phyloP scores from a whole-genome alignment of 2,113 vertebrate genomes.

The Triplophysa siluroides region DNA sequence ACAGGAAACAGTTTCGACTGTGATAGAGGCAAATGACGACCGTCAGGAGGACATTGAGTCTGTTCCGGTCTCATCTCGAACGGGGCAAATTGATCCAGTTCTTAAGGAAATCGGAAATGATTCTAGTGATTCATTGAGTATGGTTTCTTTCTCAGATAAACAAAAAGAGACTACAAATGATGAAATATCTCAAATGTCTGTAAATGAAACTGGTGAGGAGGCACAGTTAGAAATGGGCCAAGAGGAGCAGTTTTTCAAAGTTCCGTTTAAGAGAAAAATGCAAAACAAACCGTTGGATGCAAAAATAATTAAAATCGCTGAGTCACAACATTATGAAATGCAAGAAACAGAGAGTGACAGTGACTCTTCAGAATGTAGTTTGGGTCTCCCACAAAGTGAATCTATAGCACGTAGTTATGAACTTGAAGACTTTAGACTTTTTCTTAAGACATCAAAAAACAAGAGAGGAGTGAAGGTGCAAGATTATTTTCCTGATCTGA shows the following conservation, averaged over 20 bases:
- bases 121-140: too few species aligned
- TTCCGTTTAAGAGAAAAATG: not conserved
- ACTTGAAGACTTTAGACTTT: not conserved
- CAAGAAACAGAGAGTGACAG: not conserved
- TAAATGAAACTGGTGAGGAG: too few species aligned
- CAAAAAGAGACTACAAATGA: too few species aligned
- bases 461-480: not conserved
- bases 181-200: too few species aligned
- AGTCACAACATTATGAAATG: not conserved
- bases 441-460: not conserved
- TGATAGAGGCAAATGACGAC: too few species aligned
- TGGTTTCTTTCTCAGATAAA: too few species aligned
- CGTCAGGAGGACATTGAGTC: too few species aligned
- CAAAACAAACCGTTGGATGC: not conserved
- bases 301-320: not conserved
- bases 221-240: not conserved
- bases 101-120: too few species aligned
- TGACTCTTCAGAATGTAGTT: not conserved
- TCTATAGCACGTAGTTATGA: not conserved
- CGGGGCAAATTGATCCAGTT: too few species aligned
- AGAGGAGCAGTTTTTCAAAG: not conserved
- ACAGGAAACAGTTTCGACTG: not conserved
- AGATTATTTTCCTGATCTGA: not conserved
- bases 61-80: too few species aligned
- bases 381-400: not conserved